A percentile compares a stretch with the other conserved stretches of the same genome.
Evolutionary conservation across 2,888 invertebrate genomes (phyloP).

Genomic region (Polyploca ridens): DNA sequence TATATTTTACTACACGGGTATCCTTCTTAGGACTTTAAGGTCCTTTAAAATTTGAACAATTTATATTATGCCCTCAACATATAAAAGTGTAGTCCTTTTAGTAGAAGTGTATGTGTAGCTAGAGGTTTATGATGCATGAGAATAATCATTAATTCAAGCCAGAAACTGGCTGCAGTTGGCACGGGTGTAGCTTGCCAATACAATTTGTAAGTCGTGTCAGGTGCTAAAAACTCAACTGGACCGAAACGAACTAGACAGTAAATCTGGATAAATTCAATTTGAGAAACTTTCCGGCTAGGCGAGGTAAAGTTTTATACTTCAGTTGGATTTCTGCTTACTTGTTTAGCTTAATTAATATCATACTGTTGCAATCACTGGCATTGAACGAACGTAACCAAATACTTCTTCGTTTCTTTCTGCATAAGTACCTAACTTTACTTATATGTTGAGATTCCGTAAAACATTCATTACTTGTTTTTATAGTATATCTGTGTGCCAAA

Average conservation of each 20-base stretch:
- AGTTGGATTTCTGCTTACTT: constrained; percentile 47
- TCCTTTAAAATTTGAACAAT: no score
- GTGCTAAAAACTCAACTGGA: constrained; percentile 69
- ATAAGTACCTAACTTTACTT: no score
- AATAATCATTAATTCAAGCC: constrained; percentile 54
- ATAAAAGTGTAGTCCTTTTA: not conserved
- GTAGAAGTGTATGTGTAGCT: constrained; percentile 17
- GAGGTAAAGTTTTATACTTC: constrained; percentile 53
- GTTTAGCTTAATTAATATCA: constrained; percentile 46
- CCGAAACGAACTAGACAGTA: constrained; percentile 60
- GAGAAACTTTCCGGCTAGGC: constrained; percentile 50
- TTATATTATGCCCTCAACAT: no score
- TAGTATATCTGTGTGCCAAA: no score
- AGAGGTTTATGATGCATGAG: constrained; percentile 26
- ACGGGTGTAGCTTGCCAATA: constrained; percentile 58
- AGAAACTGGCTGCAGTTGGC: constrained; percentile 42
- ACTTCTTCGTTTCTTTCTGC: no score
- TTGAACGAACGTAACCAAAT: no score
- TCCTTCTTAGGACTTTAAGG: no score
- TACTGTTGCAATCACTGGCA: constrained; percentile 14
- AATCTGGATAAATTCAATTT: constrained; percentile 73
- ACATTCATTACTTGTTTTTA: no score
- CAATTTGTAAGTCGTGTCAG: constrained; percentile 76
- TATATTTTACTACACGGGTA: no score
- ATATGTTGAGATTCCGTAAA: no score